Base-by-base conservation (phyloP, 2,888 invertebrate genomes). In the Cryptus viduatorius region DNA sequence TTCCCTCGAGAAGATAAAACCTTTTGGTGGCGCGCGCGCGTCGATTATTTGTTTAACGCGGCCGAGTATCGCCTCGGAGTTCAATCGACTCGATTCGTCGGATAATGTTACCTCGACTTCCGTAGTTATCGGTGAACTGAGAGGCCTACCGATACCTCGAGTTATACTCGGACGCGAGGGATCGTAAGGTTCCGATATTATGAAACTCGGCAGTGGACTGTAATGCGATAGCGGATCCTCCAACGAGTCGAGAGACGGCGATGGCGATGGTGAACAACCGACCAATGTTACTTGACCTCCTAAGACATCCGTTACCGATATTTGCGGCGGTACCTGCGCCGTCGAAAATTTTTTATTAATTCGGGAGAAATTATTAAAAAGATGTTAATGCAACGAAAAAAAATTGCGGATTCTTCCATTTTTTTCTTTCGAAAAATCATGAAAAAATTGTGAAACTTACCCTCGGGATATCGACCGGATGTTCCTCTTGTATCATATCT, bases 301-400 rank as follows among this genome's bases (percentile, higher is more conserved):
- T 76, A 97, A 95, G 75, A 98, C 98, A 92, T 98, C 98, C 0
- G 98, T 98, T 10, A 98, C 95, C 88, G 98, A 98, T 84, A 98
- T 98, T 93, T 98, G 98, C 0, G 98, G 98, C 61, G 94, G 94
- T 83, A 93, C 91, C 93, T 94, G 87, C 16, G 82, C 59, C 37
- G 31, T 56, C 46, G 56, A 73, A 73, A 46, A 48, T 69, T 14
- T 46, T 37, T 73, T 44, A 67, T 44, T 24, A 75, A 77, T 67
- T 12, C 1, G 2, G 8, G 53, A 53, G 16, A 19, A 5, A 53
- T 10, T 56, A 37, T 24, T 53, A 53, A 12, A 12, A 10, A 7
- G 4, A 24, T 48, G 14, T 48, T 48, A 4, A 48, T 4, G n/a
- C 12, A 48, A 48, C 1, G n/a, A 48, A 48, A 48, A 48, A 48